Conservation (phyloP, 2,113 vertebrate genomes). For the Elephas maximus region DNA sequence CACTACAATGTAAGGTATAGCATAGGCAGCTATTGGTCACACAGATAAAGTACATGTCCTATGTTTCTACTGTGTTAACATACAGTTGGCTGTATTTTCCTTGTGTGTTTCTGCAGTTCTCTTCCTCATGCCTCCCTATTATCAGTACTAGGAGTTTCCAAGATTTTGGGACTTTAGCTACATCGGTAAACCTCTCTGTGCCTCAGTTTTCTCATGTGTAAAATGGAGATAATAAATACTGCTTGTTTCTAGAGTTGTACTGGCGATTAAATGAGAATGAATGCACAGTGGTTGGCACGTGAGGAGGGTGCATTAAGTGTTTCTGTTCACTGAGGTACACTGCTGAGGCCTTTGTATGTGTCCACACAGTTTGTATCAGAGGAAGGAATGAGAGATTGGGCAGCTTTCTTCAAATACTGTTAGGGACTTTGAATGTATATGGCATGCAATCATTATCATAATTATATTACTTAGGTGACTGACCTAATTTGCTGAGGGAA, state of each 20-base stretch:
- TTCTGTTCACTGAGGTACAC: slow-evolving; percentile 70
- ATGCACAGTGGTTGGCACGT: neutral
- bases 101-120: slow-evolving; percentile 10
- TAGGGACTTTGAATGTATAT: neutral
- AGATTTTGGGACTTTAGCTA: neutral
- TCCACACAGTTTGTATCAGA: neutral
- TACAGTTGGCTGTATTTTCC: neutral
- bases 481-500: neutral
- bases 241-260: neutral
- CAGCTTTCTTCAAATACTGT: slow-evolving; percentile 1
- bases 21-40: neutral
- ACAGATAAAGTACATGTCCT: neutral
- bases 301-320: neutral
- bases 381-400: slow-evolving; percentile 48
- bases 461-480: neutral
- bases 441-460: neutral
- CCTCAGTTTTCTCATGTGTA: slow-evolving; percentile 19
- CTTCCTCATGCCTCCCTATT: neutral
- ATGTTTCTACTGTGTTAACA: neutral
- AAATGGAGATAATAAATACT: neutral
- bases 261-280: neutral
- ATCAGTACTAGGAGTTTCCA: neutral
- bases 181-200: neutral
- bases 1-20: neutral
- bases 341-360: slow-evolving; percentile 40